A percentile compares a stretch with the other conserved stretches of the same genome.
Conservation (phyloP, 2,113 vertebrate species). For the Halcyon malimbica region DNA sequence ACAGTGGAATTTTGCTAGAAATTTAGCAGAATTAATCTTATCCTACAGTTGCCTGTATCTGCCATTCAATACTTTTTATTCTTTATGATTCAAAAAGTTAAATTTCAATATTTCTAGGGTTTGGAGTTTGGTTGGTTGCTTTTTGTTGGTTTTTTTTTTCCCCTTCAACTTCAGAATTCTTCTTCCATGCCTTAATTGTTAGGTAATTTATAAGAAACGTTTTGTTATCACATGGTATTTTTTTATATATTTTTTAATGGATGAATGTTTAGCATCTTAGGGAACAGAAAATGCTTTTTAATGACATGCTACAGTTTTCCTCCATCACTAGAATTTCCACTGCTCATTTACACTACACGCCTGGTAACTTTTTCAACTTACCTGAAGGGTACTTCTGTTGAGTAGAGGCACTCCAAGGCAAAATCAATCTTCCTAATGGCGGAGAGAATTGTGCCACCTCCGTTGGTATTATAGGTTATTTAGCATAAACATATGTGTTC, state of each 20-base stretch:
- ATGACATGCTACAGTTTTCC: not conserved
- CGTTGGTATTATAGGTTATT: conserved; percentile 64
- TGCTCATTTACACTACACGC: conserved; percentile 51
- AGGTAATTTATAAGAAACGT: not conserved
- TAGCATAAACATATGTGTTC: conserved; percentile 71
- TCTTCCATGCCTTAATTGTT: not conserved
- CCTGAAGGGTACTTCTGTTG: conserved; percentile 62
- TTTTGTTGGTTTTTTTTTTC: not conserved
- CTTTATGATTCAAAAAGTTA: not conserved
- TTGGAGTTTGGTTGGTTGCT: not conserved
- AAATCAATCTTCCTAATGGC: conserved; percentile 71
- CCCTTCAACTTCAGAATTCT: not conserved
- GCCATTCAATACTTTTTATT: not conserved
- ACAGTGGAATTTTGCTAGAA: not conserved
- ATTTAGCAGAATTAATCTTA: not conserved
- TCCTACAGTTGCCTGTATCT: not conserved
- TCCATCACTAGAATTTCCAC: conserved; percentile 5
- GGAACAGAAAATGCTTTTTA: not conserved
- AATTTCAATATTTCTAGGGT: not conserved
- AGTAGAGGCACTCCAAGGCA: conserved; percentile 44
- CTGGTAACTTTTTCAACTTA: conserved; percentile 67
- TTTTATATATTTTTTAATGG: not conserved
- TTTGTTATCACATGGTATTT: not conserved
- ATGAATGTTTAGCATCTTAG: not conserved
- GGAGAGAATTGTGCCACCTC: conserved; percentile 37